Evolutionary conservation across 2,888 invertebrate genomes (phyloP), one percentile per base, ranked within the genome.

Genomic region (Lucinisca nassula): DNA sequence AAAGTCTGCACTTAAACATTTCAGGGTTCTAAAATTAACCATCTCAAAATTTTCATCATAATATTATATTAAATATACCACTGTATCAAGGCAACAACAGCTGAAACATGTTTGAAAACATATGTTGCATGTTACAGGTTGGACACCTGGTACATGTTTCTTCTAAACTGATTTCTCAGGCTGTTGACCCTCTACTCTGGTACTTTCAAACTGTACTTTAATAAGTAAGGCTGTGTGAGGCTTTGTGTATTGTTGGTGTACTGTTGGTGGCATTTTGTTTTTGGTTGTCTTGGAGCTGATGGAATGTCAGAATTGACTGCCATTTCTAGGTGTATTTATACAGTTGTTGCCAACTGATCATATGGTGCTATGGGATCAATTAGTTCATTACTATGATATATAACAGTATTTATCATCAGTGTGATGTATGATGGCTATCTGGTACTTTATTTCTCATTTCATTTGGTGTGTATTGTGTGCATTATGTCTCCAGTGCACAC

Each of bases 381-480:
- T 67, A 67, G 8, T 45, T 45, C 45, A 45, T 45, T 45, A 45
- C 10, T 8, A 17, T 12, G 45, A 45, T 45, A 45, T 45, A 17
- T 45, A 45, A 8, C 45, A 45, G 17, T n/a, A 45, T 45, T 17
- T 67, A 30, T 35, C 67, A 67, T 67, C 17, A 67, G 67, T 27
- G 1, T 32, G 67, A 32, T 32, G 12, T 67, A 67, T 67, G 67
- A 67, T 67, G 67, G 67, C 67, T 35, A 67, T 67, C 32, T 10
- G 58, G 12, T 67, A 30, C 32, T 67, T 67, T 67, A 67, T 67
- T 67, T 67, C 67, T 67, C 67, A 67, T 67, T 67, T 35, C 10
- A 21, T 8, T 2, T 67, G 32, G 12, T 12, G 21, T 35, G 1
- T 67, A 35, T 67, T 67, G 30, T 67, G 4, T 58, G 27, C 27